Percentiles rank a stretch among this genome's conserved stretches.
These are phyloP conservation scores for Tauraco hartlaubi DNA, from an alignment of 2,797 vertebrate species.

Conservation along the genomic window DNA sequence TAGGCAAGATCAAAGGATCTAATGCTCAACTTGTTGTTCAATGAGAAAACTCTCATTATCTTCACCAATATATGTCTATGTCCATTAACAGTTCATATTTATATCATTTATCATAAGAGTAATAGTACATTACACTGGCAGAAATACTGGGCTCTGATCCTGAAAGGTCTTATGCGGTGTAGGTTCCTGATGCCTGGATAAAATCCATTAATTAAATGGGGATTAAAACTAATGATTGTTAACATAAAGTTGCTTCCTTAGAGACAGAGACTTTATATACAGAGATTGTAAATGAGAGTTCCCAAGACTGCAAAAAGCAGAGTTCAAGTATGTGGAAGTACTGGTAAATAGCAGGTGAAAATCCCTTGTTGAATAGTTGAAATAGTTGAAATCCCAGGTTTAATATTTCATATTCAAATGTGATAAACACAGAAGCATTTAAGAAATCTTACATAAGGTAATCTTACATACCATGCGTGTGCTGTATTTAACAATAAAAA, in stretches of 20 bases:
- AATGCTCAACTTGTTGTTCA: neutral
- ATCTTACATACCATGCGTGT: neutral
- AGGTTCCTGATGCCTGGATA: neutral
- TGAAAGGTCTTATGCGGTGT: neutral
- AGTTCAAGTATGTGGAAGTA: neutral
- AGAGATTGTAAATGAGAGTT: neutral
- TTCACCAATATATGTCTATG: neutral
- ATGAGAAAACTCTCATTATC: neutral
- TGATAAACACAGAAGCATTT: neutral
- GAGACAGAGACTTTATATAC: neutral
- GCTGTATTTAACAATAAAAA: neutral
- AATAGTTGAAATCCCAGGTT: neutral
- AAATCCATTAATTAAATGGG: neutral
- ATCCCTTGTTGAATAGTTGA: neutral
- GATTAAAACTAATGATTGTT: neutral
- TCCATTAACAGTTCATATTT: neutral
- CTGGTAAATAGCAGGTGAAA: neutral
- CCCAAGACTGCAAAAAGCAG: neutral
- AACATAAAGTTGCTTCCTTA: neutral
- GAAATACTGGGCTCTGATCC: neutral
- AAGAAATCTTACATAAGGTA: neutral
- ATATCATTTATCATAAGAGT: neutral
- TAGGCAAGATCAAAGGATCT: neutral
- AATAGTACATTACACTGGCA: neutral
- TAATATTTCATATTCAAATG: neutral